phyloP scores from a whole-genome alignment of 1,140 invertebrate genomes.

The Acromyrmex echinatior region DNA sequence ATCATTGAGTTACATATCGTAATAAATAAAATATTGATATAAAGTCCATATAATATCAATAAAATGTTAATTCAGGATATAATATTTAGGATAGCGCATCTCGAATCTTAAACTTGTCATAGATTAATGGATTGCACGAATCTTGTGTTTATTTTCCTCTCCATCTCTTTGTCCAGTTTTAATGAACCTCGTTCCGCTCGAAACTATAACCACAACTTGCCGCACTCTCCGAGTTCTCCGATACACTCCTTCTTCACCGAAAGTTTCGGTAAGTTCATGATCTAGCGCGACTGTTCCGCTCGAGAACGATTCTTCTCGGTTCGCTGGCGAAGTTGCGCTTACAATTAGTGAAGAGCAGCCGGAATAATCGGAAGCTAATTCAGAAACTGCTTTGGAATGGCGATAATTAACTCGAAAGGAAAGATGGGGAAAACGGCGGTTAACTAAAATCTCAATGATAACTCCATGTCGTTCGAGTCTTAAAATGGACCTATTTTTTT shows the following conservation, averaged over 20 bases:
- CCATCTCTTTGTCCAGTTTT: conserved; percentile 57
- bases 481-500: background rate
- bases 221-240: conserved; percentile 50
- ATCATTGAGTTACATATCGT: background rate
- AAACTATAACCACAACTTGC: conserved; percentile 65
- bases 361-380: conserved; percentile 65
- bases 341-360: conserved; percentile 60
- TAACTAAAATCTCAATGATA: conserved; percentile 37
- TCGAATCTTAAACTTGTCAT: conserved; percentile 31
- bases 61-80: background rate
- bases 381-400: conserved; percentile 49
- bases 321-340: conserved; percentile 52
- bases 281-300: conserved; percentile 46
- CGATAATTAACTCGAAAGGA: conserved; percentile 46
- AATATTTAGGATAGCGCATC: background rate
- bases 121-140: conserved; percentile 44
- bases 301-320: conserved; percentile 61
- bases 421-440: conserved; percentile 2
- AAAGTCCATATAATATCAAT: background rate
- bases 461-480: conserved; percentile 31
- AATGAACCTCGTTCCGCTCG: conserved; percentile 48
- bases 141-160: conserved; percentile 48
- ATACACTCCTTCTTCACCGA: conserved; percentile 45
- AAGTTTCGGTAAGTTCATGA: conserved; percentile 70
- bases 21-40: conserved; percentile 2